Conservation (phyloP, 2,113 vertebrate genomes). For the Melanocharis versteri region DNA sequence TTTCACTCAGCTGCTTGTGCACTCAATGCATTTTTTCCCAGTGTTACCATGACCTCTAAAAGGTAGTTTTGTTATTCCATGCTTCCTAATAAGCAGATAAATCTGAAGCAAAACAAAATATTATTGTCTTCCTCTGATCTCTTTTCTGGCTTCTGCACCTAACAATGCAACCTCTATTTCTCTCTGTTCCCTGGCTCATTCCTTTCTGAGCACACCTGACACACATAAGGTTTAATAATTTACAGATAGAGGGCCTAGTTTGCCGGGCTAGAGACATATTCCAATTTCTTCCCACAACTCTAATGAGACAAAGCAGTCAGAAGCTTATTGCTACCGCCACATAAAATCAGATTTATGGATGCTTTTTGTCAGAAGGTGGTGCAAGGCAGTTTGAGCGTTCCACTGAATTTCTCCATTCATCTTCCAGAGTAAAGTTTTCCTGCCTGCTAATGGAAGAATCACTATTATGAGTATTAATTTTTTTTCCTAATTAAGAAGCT, state of each 20-base stretch:
- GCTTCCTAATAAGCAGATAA: not conserved
- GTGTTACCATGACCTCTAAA: not conserved
- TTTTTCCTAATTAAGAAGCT: not conserved
- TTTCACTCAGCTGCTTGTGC: not conserved
- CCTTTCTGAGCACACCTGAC: conserved; percentile 9
- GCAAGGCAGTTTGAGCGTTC: not conserved
- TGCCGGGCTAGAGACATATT: conserved; percentile 23
- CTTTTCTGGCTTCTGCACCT: not conserved
- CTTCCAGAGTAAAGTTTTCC: not conserved
- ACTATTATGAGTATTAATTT: not conserved
- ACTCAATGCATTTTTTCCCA: not conserved
- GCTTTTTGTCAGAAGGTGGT: conserved; percentile 25
- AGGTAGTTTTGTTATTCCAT: not conserved
- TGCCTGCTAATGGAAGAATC: not conserved
- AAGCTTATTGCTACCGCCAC: conserved; percentile 10
- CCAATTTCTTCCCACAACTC: conserved; percentile 38
- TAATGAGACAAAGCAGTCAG: conserved; percentile 50
- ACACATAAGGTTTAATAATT: conserved; percentile 47
- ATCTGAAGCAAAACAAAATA: not conserved
- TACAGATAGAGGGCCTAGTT: conserved; percentile 17
- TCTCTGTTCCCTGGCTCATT: not conserved
- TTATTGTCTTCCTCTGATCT: not conserved
- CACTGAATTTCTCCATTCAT: conserved; percentile 10
- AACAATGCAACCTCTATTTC: not conserved
- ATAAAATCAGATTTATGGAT: conserved; percentile 53